Evolutionary conservation across 2,888 invertebrate species (phyloP).

Genomic region (Ethmia dodecea): DNA sequence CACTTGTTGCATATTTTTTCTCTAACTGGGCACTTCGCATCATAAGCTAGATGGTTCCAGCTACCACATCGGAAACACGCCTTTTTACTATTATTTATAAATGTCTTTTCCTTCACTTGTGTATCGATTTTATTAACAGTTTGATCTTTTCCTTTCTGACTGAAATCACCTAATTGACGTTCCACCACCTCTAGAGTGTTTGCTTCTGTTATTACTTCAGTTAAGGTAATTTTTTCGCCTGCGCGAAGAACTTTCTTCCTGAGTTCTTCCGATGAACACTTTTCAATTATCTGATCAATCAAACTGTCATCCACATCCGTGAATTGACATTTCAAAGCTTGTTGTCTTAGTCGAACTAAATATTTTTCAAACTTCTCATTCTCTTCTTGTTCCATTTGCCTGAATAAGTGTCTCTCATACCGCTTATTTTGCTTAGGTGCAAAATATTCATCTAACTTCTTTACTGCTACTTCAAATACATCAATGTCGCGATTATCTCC

Average conservation of each 20-base stretch:
- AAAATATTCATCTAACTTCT: constrained; percentile 1
- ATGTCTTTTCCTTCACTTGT: background rate
- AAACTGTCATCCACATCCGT: constrained; percentile 13
- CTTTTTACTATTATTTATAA: background rate
- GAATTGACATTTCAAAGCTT: constrained; percentile 23
- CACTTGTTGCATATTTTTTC: constrained; percentile 10
- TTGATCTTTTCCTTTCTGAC: too few relatives aligned
- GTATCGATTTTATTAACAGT: background rate
- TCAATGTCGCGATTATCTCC: background rate
- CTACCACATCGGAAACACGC: constrained; percentile 11
- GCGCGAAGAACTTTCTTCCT: constrained; percentile 5
- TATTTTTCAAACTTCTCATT: constrained; percentile 22
- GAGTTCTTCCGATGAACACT: constrained; percentile 3
- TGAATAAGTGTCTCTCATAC: constrained; percentile 17
- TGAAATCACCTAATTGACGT: constrained; percentile 8
- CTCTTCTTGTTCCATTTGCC: constrained; percentile 16
- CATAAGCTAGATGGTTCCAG: constrained; percentile 1
- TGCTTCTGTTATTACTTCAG: constrained; percentile 14
- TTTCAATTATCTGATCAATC: constrained; percentile 12
- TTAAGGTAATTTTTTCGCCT: constrained; percentile 8
- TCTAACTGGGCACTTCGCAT: constrained; percentile 13
- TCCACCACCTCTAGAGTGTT: constrained; percentile 11
- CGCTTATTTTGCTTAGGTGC: constrained; percentile 13
- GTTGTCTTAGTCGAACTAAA: constrained; percentile 16
- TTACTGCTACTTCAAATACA: constrained; percentile 10